Base-by-base conservation (phyloP, 2,888 invertebrate species). In the Heteromyza rotundicornis region DNA sequence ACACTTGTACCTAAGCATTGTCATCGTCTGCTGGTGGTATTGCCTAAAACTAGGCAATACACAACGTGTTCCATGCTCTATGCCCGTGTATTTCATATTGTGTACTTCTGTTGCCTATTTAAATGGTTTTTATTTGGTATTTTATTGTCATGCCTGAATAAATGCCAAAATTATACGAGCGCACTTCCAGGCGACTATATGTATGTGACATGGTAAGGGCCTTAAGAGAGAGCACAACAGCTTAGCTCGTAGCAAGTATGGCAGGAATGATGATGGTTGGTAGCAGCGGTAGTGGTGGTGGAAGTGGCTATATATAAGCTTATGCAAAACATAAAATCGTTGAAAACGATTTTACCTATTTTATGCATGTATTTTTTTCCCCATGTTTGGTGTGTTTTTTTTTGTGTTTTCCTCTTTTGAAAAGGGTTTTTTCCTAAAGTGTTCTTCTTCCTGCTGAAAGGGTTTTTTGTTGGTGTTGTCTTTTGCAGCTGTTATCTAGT, bases 141-240 rank as follows among this genome's bases (percentile, higher is more conserved):
- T 65, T 67, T 67, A 65, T 65, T 65, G 62, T 63, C 58, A 64
- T 67, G 64, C 65, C 56, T 62, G 67, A 65, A 65, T 62, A 65
- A 65, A 67, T 65, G 63, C 60, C 63, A 60, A 67, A 67, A 60
- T 63, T 63, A 62, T 60, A 60, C 27, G 35, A 22, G 3, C 32
- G 27, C 16, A 35, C 27, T 27, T 5, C 27, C 27, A 27, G 27
- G 27, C 27, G 27, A 27, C 27, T 5, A 27, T 10, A 7, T 27
- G n/a, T n/a, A n/a, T n/a, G n/a, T n/a, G n/a, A n/a, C n/a, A n/a
- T n/a, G n/a, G n/a, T n/a, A n/a, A n/a, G n/a, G n/a, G n/a, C n/a
- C n/a, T n/a, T n/a, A n/a, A n/a, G n/a, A n/a, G n/a, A n/a, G n/a
- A n/a, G n/a, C n/a, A n/a, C n/a, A n/a, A n/a, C n/a, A n/a, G n/a